These are phyloP conservation scores for Heliothis virescens DNA, from an alignment of 1,140 invertebrate genomes.

Conservation along the genomic window DNA sequence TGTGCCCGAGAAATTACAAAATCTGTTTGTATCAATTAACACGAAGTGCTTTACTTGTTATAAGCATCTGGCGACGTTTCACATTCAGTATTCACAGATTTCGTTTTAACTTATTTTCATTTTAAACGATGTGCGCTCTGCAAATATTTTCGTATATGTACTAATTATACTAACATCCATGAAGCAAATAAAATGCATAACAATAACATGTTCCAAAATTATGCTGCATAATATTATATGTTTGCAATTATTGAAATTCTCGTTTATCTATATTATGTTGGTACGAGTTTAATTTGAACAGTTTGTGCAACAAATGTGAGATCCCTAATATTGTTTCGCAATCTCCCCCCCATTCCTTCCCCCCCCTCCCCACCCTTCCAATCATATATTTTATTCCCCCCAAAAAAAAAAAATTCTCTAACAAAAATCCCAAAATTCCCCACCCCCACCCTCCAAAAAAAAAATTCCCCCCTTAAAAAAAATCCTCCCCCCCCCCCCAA, in stretches of 20 bases:
- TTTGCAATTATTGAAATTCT: background rate
- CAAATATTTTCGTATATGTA: background rate
- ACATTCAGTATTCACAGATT: background rate
- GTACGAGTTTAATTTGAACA: conserved; percentile 9
- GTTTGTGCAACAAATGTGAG: conserved; percentile 11
- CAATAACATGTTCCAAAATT: background rate
- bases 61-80: conserved; percentile 33
- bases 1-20: conserved; percentile 64
- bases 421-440: too few species aligned
- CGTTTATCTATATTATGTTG: conserved; percentile 1
- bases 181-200: conserved; percentile 16
- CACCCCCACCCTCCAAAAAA: too few species aligned
- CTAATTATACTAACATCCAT: background rate
- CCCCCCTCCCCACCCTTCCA: too few species aligned
- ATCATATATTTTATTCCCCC: too few species aligned
- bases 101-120: conserved; percentile 2
- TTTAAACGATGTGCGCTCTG: too few species aligned
- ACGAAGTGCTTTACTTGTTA: conserved; percentile 57
- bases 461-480: too few species aligned
- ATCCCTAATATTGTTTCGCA: conserved; percentile 18
- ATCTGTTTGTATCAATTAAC: conserved; percentile 66
- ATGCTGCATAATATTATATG: background rate
- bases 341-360: too few species aligned
- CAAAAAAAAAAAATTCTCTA: too few species aligned
- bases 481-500: too few species aligned